phyloP scores from a whole-genome alignment of 2,113 vertebrate species.

The Pelmatolapia mariae region DNA sequence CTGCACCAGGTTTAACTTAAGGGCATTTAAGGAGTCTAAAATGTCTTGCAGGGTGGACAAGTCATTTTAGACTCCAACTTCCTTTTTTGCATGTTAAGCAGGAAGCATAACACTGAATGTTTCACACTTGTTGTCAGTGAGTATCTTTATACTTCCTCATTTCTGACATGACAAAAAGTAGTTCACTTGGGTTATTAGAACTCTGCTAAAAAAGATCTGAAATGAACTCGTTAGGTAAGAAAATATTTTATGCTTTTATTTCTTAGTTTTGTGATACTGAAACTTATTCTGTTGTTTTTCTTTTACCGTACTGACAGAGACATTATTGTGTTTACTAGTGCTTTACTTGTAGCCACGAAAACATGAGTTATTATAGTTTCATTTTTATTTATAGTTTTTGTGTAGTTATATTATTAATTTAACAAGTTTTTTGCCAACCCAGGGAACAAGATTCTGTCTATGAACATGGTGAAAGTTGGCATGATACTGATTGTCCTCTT shows the following conservation, averaged over 20 bases:
- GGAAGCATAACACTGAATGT: background rate
- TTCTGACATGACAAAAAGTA: background rate
- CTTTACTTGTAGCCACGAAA: background rate
- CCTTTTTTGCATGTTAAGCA: background rate
- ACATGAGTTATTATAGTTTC: background rate
- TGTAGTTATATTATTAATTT: background rate
- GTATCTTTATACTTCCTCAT: background rate
- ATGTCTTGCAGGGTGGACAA: background rate
- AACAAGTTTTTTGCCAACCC: background rate
- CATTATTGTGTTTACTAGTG: background rate
- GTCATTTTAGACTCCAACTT: background rate
- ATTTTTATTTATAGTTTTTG: background rate
- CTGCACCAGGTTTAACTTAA: background rate
- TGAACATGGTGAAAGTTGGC: background rate
- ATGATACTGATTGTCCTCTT: background rate
- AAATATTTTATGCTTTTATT: background rate
- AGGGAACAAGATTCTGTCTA: background rate
- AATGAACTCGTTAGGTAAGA: background rate
- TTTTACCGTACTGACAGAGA: rapidly evolving
- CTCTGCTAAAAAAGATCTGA: background rate
- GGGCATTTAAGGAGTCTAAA: background rate
- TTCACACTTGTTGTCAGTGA: background rate
- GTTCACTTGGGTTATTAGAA: background rate
- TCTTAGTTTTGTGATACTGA: background rate
- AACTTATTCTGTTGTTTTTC: background rate